Evolutionary conservation across 2,888 invertebrate genomes (phyloP).

Genomic region (Calliphora vomitoria): DNA sequence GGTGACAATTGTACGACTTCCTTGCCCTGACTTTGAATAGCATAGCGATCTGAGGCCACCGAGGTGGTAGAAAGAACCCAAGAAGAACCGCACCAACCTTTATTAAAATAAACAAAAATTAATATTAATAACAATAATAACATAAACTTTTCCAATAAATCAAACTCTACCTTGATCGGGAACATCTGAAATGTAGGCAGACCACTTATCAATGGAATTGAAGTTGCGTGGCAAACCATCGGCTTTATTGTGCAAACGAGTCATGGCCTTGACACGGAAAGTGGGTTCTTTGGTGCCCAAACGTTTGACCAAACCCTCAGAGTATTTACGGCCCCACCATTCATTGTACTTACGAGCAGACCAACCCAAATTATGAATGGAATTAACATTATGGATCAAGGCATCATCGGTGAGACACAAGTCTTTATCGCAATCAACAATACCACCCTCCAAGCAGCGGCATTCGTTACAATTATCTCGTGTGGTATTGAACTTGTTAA

Average conservation of each 20-base stretch:
- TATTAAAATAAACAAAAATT: conserved; percentile 1
- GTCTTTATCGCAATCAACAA: conserved; percentile 88
- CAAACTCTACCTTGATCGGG: conserved; percentile 89
- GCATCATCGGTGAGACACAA: conserved; percentile 91
- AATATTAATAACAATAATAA: neutral
- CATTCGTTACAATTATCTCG: conserved; percentile 91
- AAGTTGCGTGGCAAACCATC: conserved; percentile 88
- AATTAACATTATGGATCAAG: conserved; percentile 89
- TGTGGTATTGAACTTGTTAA: conserved; percentile 85
- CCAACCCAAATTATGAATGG: conserved; percentile 88
- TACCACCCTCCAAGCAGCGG: conserved; percentile 85
- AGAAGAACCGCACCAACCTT: conserved; percentile 92
- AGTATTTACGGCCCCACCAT: conserved; percentile 93
- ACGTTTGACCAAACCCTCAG: conserved; percentile 91
- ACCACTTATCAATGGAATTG: conserved; percentile 92
- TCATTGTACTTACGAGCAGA: conserved; percentile 91
- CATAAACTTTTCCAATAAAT: neutral
- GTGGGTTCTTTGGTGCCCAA: conserved; percentile 87
- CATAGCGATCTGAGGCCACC: conserved; percentile 92
- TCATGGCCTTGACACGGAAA: conserved; percentile 83
- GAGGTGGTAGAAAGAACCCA: conserved; percentile 96
- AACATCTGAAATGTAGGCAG: conserved; percentile 88
- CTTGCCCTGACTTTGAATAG: conserved; percentile 93
- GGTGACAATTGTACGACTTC: conserved; percentile 91
- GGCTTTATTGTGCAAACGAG: conserved; percentile 80